Percentiles rank a stretch among this genome's conserved stretches.
Conservation (phyloP, 2,113 vertebrate species). For the Odobenus rosmarus region DNA sequence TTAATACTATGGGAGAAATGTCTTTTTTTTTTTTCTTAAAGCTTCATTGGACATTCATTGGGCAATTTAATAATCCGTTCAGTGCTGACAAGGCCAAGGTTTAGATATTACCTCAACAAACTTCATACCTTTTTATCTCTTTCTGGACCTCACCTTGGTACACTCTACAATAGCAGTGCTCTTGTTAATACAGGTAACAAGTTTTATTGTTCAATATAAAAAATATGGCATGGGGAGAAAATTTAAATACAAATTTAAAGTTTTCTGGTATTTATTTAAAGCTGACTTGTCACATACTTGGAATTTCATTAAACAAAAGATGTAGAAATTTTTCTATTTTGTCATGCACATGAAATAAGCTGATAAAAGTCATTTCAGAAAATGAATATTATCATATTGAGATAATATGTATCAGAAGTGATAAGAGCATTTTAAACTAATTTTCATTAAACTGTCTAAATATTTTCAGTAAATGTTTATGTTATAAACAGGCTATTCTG, state of each 20-base stretch:
- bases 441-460: neutral
- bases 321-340: conserved; percentile 39
- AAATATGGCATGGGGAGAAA: neutral
- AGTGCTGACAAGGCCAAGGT: conserved; percentile 95
- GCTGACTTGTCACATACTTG: neutral
- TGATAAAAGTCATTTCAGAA: conserved; percentile 51
- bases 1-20: conserved; percentile 21
- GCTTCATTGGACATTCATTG: conserved; percentile 98
- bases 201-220: conserved; percentile 29
- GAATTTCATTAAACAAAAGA: conserved; percentile 46
- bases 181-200: conserved; percentile 97
- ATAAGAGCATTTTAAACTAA: neutral
- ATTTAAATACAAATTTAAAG: conserved; percentile 32
- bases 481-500: neutral
- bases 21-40: conserved; percentile 81
- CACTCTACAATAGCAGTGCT: conserved; percentile 98
- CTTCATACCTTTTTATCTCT: conserved; percentile 98
- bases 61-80: conserved; percentile 99
- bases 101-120: conserved; percentile 97
- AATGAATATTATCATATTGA: neutral
- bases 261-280: conserved; percentile 56
- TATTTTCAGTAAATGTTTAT: conserved; percentile 40
- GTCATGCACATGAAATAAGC: neutral
- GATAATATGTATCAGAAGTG: conserved; percentile 6
- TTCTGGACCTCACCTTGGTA: conserved; percentile 98